phyloP scores from a whole-genome alignment of 2,797 vertebrate genomes.

The Pitangus sulphuratus region DNA sequence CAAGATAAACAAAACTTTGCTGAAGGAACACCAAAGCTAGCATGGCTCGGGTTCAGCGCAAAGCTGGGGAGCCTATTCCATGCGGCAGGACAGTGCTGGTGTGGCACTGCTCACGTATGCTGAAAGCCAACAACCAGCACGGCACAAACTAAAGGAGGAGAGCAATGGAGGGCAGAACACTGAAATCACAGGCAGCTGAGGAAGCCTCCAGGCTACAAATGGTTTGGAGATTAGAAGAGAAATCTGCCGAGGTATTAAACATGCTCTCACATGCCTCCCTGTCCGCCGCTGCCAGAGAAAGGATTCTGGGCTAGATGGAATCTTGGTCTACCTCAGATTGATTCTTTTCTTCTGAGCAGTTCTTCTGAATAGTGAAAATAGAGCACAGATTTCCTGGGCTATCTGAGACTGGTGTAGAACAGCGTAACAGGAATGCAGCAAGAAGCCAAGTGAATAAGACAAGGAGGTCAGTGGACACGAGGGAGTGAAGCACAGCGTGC shows the following conservation, averaged over 20 bases:
- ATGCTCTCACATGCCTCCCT: accelerated
- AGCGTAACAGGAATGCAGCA: neutral
- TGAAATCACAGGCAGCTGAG: neutral
- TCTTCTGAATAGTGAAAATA: neutral
- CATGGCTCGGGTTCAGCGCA: neutral
- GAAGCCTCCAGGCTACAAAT: neutral
- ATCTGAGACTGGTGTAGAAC: neutral
- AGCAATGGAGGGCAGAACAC: neutral
- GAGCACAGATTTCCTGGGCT: neutral
- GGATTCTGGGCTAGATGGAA: neutral
- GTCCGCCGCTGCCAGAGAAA: neutral
- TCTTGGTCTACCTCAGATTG: neutral
- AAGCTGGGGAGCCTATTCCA: neutral
- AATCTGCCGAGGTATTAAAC: neutral
- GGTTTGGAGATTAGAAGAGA: neutral
- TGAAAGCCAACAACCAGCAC: neutral
- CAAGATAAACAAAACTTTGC: neutral
- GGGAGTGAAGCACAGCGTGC: neutral
- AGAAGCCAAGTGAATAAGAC: neutral
- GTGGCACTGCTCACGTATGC: neutral
- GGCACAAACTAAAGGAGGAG: neutral
- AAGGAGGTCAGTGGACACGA: neutral
- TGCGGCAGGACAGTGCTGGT: neutral
- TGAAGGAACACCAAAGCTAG: neutral
- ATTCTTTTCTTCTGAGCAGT: neutral